phyloP scores from a whole-genome alignment of 2,113 vertebrate genomes.

The Onychostruthus taczanowskii region DNA sequence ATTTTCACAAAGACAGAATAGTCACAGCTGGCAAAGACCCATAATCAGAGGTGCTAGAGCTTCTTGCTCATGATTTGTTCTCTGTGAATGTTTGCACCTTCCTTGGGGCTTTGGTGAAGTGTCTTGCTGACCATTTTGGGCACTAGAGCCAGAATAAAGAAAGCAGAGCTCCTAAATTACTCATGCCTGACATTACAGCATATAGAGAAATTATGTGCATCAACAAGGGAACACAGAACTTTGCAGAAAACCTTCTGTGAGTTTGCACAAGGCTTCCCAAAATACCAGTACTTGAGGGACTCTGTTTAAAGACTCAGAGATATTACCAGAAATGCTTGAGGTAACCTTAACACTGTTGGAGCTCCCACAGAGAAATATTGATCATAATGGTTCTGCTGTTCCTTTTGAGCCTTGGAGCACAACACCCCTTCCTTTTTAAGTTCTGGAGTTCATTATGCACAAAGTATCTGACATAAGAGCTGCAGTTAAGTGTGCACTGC shows the following conservation, averaged over 20 bases:
- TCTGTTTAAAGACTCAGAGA: background rate
- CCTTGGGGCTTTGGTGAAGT: background rate
- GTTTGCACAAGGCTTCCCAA: background rate
- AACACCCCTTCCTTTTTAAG: background rate
- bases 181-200: background rate
- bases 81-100: background rate
- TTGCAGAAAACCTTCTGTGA: background rate
- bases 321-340: background rate
- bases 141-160: background rate
- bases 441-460: background rate
- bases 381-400: background rate
- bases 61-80: background rate
- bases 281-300: background rate
- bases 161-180: background rate
- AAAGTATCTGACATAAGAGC: background rate
- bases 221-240: fast-evolving
- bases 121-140: background rate
- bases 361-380: background rate
- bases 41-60: background rate
- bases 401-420: background rate
- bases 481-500: background rate
- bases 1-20: background rate
- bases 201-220: background rate
- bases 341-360: background rate
- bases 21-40: background rate